These are phyloP conservation scores for Siderastrea siderea DNA, from an alignment of 92 coral and sea anemone species.

Conservation along the genomic window DNA sequence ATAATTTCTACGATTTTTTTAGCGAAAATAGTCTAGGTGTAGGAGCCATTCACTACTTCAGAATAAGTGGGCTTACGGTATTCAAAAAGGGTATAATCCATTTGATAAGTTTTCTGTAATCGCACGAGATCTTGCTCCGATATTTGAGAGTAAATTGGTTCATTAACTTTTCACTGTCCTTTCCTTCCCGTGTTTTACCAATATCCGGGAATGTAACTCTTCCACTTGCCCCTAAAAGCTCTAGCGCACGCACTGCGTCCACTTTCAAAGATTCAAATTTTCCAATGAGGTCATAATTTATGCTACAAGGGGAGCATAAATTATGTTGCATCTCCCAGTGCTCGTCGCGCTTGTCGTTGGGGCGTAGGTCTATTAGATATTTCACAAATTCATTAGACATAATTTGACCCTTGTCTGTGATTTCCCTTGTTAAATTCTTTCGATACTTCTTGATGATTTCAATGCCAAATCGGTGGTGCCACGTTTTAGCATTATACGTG, in stretches of 20 bases:
- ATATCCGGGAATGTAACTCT: constrained; percentile 34
- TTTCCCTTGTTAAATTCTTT: constrained; percentile 6
- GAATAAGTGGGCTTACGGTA: constrained; percentile 39
- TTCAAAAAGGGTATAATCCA: constrained; percentile 54
- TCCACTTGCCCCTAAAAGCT: constrained; percentile 12
- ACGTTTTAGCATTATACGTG: too few relatives aligned
- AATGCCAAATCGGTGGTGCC: constrained; percentile 37
- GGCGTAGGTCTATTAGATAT: constrained; percentile 37
- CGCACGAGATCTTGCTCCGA: constrained; percentile 40
- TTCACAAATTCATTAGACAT: constrained; percentile 66
- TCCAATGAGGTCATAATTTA: constrained; percentile 66
- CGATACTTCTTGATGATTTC: constrained; percentile 36
- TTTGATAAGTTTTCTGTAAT: constrained; percentile 37
- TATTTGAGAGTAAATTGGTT: constrained; percentile 47
- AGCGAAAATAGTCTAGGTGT: background rate
- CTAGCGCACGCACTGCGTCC: constrained; percentile 54
- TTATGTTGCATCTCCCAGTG: constrained; percentile 63
- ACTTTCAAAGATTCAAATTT: constrained; percentile 41
- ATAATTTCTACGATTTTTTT: background rate
- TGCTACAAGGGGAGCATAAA: constrained; percentile 62
- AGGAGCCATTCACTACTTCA: background rate
- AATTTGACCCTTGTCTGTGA: background rate
- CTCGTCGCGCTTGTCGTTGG: constrained; percentile 24
- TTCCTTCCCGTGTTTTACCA: background rate
- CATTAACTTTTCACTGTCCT: constrained; percentile 21